A percentile compares a stretch with the other conserved stretches of the same genome.
Evolutionary conservation across 2,888 invertebrate genomes (phyloP).

Genomic region (Drosophila melanocephala): DNA sequence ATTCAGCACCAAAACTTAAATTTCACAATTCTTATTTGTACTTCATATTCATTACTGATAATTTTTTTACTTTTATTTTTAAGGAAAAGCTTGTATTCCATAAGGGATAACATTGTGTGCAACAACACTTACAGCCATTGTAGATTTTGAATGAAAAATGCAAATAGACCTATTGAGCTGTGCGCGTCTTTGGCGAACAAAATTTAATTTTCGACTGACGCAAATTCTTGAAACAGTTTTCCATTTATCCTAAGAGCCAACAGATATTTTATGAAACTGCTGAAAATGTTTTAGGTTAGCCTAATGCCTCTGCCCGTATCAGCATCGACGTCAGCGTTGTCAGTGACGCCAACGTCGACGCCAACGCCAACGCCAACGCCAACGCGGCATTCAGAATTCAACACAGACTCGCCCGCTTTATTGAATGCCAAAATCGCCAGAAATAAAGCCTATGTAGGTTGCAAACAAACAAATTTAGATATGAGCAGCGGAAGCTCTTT

Average conservation of each 20-base stretch:
- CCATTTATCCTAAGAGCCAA: conserved; percentile 79
- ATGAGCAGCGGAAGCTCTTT: conserved; percentile 64
- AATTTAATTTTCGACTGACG: conserved; percentile 82
- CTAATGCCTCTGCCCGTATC: conserved; percentile 59
- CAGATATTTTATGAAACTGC: conserved; percentile 65
- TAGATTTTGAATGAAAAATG: conserved; percentile 43
- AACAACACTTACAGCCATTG: conserved; percentile 82
- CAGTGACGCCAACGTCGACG: conserved; percentile 35
- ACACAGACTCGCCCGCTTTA: conserved; percentile 28
- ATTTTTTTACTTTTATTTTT: background rate
- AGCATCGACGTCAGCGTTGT: conserved; percentile 8
- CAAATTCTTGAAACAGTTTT: conserved; percentile 78
- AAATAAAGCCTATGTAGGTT: conserved; percentile 67
- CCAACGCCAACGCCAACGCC: conserved; percentile 37
- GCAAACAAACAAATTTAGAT: conserved; percentile 59
- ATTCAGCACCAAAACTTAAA: background rate
- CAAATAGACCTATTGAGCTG: conserved; percentile 31
- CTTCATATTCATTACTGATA: background rate
- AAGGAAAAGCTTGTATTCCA: background rate
- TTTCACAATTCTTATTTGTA: background rate
- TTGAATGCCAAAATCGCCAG: conserved; percentile 74
- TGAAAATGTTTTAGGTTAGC: conserved; percentile 69
- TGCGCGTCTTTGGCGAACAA: conserved; percentile 79
- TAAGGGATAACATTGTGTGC: background rate
- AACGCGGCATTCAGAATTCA: conserved; percentile 29